Evolutionary conservation across 2,888 invertebrate species (phyloP), one percentile per base, ranked within the genome.

Genomic region (Trichacis sp.): DNA sequence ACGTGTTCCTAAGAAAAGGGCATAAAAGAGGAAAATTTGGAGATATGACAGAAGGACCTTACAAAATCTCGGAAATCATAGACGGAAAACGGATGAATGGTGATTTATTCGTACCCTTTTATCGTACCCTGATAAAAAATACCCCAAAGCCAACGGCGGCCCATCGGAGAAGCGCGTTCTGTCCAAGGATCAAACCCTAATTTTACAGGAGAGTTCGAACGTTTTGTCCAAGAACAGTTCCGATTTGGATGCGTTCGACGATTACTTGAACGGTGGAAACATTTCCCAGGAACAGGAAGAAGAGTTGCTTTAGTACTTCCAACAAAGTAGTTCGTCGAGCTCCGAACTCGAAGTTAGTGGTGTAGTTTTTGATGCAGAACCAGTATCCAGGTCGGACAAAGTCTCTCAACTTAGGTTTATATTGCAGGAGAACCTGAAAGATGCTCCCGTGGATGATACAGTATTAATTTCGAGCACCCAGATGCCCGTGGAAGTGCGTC

Each of bases 251-350:
- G 92, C 92, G 67, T 85, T 94, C 68, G 93, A 93, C 81, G 93
- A 93, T 84, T 94, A 93, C 82, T 86, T 94, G 70, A 91, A 91
- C 81, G 91, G 90, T 69, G 92, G 91, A 67, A 89, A 89, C 71
- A 91, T 90, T 82, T 90, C 90, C 42, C 92, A 93, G 79, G 93
- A 92, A 77, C 93, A 92, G 78, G 94, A 94, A 83, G 93, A 93
- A 79, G 94, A 94, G 85, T 85, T 95, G 74, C 87, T 93, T 82
- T 92, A 93, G 85, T 94, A 94, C 85, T 94, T 94, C 84, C 91
- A 89, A 69, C 89, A 89, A 65, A 86, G 85, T 68, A 85, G 80
- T 67, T 83, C 83, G n/a, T 83, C 83, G 12, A 83, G 78, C 59
- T 83, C 84, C 0, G 84, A 83, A 47, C 61, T 77, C 3, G 82